phyloP scores from a whole-genome alignment of 2,113 vertebrate species.

The Butastur rufipennis region DNA sequence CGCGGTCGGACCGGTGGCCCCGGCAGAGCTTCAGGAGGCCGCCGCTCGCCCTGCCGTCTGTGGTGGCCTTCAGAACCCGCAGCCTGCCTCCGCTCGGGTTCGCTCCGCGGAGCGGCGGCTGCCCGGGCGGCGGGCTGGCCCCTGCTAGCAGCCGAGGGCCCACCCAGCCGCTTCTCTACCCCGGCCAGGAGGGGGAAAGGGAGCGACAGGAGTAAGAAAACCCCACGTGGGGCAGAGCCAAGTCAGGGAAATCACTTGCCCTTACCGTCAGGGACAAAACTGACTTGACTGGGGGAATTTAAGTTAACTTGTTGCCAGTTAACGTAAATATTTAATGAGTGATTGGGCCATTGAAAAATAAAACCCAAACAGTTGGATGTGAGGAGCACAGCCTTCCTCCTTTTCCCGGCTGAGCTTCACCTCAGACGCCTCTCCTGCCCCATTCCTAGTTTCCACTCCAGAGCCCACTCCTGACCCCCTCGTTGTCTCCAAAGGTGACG shows the following conservation, averaged over 20 bases:
- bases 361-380: rapidly evolving
- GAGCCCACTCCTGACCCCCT: background rate
- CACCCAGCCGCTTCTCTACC: rapidly evolving
- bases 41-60: rapidly evolving
- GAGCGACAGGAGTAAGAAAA: rapidly evolving
- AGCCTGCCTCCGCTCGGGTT: rapidly evolving
- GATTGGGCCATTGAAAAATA: background rate
- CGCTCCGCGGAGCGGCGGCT: rapidly evolving
- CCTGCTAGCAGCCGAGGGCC: rapidly evolving
- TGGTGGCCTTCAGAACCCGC: rapidly evolving
- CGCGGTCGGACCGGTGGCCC: rapidly evolving
- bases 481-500: rapidly evolving
- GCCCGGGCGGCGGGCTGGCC: too few species aligned
- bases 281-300: background rate
- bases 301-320: background rate
- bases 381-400: rapidly evolving
- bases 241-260: too few species aligned
- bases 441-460: rapidly evolving
- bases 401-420: rapidly evolving
- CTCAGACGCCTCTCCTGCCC: rapidly evolving
- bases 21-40: too few species aligned
- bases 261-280: rapidly evolving
- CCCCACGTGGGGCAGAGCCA: rapidly evolving
- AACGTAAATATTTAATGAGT: background rate
- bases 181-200: rapidly evolving